Evolutionary conservation across 2,797 vertebrate species (phyloP), one percentile per base, ranked within the genome.

Genomic region (Rhinichthys osculus): DNA sequence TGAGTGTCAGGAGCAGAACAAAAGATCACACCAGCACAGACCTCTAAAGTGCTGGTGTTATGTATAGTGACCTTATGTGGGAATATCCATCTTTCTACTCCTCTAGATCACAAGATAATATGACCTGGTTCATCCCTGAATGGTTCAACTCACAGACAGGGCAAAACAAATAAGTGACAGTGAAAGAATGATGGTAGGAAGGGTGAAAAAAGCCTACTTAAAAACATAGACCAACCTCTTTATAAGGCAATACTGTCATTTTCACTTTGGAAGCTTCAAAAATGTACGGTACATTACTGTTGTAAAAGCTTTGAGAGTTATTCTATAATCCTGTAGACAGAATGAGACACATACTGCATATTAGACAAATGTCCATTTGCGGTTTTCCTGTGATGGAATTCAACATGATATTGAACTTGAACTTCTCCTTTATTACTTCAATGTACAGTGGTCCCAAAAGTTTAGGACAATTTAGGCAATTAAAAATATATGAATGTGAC

Each of bases 21-120:
- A 89, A 90, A 70, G 89, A 90, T 91, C 87, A 90, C 88, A 89
- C 78, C 35, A 2, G 77, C 73, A 67, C 73, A 57, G 27, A 42
- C 52, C 47, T 85, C 40, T 88, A 87, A 47, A 5, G 79, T 83
- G 89, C 89, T 90, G 89, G 89, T 91, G 89, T 89, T 85, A 77
- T 57, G 79, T 70, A 87, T 44, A 72, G 82, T 84, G 76, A 88
- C 85, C 69, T 81, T 33, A 21, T 52, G 54, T 85, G 69, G n/a
- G 78, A 74, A 66, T 59, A 83, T 81, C 40, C 23, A 73, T 80
- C 67, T 85, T 73, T 79, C 84, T 73, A 40, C 78, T 66, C 70
- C 72, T 83, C 80, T 19, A 82, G 47, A 81, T 64, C 50, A 72
- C 40, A 64, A 81, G 78, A 87, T 59, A 21, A 50, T 70, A 77